A percentile compares a stretch with the other conserved stretches of the same genome.
Conservation (phyloP, 2,888 invertebrate genomes). For the Xiphydria camelus region DNA sequence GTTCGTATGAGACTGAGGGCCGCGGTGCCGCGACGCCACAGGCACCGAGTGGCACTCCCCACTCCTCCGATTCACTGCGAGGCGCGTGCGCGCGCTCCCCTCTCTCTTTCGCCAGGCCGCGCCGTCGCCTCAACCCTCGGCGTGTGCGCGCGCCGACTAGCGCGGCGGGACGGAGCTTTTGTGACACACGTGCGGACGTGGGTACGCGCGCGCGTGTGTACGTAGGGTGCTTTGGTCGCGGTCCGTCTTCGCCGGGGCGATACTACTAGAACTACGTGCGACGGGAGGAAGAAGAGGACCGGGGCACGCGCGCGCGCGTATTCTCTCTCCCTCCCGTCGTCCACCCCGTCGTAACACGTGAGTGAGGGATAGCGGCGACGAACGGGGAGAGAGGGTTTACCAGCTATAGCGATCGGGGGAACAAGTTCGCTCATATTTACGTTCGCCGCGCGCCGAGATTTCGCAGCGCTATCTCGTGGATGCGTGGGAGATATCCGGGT, state of each 20-base stretch:
- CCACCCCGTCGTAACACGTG: no score
- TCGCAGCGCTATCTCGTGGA: no score
- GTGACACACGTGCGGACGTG: no score
- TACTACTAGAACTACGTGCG: no score
- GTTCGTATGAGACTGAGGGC: slow-evolving; percentile 48
- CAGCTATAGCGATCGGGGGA: not conserved
- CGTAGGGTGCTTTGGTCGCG: no score
- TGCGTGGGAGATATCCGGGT: no score
- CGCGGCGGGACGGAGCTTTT: no score
- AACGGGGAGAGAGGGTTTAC: not conserved
- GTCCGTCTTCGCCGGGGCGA: no score
- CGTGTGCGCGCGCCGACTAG: no score
- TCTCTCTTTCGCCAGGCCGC: no score
- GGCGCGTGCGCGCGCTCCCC: slow-evolving; percentile 15
- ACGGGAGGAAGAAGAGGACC: not conserved
- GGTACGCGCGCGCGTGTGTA: not conserved
- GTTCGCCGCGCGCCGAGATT: slow-evolving; percentile 8
- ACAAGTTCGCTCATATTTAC: slow-evolving; percentile 8
- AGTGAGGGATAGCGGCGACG: not conserved
- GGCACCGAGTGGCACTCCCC: slow-evolving; percentile 53
- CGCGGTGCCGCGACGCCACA: slow-evolving; percentile 50
- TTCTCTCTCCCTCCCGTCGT: no score
- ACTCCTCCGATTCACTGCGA: slow-evolving; percentile 33
- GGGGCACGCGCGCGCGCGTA: slow-evolving; percentile 10
- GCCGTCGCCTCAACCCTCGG: no score